Evolutionary conservation across 2,888 invertebrate genomes (phyloP).

Genomic region (Fragum fragum): DNA sequence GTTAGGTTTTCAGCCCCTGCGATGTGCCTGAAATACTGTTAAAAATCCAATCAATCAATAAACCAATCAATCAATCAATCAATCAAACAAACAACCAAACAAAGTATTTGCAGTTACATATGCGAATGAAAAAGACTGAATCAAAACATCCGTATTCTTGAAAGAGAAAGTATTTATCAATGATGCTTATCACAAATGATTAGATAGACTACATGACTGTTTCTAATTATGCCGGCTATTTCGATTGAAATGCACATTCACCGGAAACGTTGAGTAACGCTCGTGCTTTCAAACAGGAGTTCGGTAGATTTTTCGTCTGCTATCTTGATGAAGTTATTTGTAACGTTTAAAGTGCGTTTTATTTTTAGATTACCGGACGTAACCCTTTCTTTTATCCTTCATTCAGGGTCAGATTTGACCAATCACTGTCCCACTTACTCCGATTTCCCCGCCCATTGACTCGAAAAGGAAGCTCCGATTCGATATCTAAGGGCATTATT

Average conservation of each 20-base stretch:
- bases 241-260: neutral
- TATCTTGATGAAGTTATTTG: conserved; percentile 2
- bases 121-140: neutral
- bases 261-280: neutral
- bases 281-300: neutral
- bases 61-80: too few species aligned
- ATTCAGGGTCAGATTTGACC: too few species aligned
- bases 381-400: neutral
- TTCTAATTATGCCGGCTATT: neutral
- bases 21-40: too few species aligned
- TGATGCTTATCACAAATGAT: neutral
- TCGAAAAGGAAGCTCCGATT: too few species aligned
- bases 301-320: neutral
- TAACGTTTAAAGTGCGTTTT: neutral
- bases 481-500: too few species aligned
- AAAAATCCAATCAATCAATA: too few species aligned
- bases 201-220: neutral
- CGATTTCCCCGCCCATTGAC: too few species aligned
- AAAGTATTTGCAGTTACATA: too few species aligned
- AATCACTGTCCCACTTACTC: too few species aligned
- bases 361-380: neutral
- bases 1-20: too few species aligned
- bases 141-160: neutral
- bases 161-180: neutral
- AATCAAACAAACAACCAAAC: too few species aligned